Evolutionary conservation across 2,113 vertebrate genomes (phyloP).

Genomic region (Thunnus thynnus): DNA sequence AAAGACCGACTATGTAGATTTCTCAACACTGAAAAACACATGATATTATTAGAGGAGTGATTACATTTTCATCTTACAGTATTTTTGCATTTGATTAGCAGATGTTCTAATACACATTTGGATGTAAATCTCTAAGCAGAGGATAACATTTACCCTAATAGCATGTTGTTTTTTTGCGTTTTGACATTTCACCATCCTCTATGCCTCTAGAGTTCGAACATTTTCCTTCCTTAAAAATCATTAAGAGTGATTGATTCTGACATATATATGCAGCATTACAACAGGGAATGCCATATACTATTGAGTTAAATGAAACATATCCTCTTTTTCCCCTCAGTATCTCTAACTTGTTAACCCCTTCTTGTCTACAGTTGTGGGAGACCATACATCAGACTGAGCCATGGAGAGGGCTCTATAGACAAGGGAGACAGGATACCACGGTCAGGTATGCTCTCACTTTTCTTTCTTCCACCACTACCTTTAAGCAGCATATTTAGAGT

Average conservation of each 20-base stretch:
- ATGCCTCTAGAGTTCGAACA: background rate
- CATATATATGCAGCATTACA: background rate
- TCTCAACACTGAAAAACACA: background rate
- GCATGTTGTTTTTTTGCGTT: background rate
- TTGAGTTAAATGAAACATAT: conserved; percentile 4
- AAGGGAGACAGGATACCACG: conserved; percentile 85
- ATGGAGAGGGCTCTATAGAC: conserved; percentile 85
- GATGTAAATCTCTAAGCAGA: background rate
- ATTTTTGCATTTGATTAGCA: background rate
- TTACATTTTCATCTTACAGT: background rate
- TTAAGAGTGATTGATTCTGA: background rate
- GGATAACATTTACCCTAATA: background rate
- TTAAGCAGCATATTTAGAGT: background rate
- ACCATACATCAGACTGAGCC: conserved; percentile 88
- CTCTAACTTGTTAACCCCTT: conserved; percentile 26
- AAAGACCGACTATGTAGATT: background rate
- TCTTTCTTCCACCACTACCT: background rate
- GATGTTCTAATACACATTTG: background rate
- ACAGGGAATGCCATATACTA: background rate
- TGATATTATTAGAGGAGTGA: background rate
- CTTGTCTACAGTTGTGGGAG: conserved; percentile 90
- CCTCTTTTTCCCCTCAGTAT: conserved; percentile 5
- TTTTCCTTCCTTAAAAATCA: background rate
- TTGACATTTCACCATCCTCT: background rate
- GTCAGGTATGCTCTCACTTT: conserved; percentile 83